phyloP scores from a whole-genome alignment of 1,140 invertebrate genomes.

The Mamestra configurata region DNA sequence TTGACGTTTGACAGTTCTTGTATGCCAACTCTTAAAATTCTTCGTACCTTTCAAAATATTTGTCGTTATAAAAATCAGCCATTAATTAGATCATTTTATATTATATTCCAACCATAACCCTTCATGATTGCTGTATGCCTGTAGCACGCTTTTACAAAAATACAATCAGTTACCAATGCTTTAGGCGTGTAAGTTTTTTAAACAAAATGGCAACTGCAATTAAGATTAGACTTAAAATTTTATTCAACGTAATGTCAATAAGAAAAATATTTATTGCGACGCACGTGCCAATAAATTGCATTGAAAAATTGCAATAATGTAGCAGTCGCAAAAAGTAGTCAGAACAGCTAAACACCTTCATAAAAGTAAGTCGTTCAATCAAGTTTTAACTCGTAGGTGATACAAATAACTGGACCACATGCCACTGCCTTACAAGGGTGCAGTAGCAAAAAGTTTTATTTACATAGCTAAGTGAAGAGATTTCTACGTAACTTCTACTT shows the following conservation, averaged over 20 bases:
- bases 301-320: slow-evolving; percentile 26
- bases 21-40: no score
- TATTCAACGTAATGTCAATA: slow-evolving; percentile 8
- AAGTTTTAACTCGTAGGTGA: slow-evolving; percentile 1
- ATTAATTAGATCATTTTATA: no score
- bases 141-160: no score
- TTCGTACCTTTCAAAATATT: no score
- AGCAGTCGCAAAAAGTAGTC: slow-evolving; percentile 16
- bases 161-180: no score
- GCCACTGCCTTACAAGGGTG: neutral
- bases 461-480: neutral
- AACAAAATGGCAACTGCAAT: neutral
- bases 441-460: neutral
- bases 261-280: slow-evolving; percentile 4
- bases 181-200: no score
- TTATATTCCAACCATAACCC: no score
- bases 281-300: slow-evolving; percentile 15
- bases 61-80: no score
- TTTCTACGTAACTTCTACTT: neutral
- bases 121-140: no score
- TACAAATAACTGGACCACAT: slow-evolving; percentile 6
- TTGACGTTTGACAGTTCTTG: no score
- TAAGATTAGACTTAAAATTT: neutral
- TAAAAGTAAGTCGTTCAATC: slow-evolving; percentile 15
- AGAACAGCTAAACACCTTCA: neutral